Evolutionary conservation across 2,888 invertebrate species (phyloP), one percentile per base, ranked within the genome.

Genomic region (Epiblema foenella): DNA sequence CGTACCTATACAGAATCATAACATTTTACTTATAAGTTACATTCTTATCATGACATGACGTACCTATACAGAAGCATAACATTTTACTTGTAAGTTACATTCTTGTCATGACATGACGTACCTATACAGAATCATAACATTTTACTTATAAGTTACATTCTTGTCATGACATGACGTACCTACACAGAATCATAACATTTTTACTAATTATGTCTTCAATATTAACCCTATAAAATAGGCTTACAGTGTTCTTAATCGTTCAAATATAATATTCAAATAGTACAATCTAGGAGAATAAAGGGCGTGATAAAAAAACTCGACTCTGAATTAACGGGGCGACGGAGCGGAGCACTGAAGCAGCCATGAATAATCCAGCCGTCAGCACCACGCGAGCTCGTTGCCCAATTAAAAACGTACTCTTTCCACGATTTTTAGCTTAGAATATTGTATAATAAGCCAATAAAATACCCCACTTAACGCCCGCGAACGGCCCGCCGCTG

Each of bases 371-470:
- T 89, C 88, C 89, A 79, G 82, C 89, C 90, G 93, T 93, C 93
- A 93, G 83, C 81, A 80, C 86, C 93, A 93, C 89, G 90, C 93
- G 86, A 91, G 88, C 88, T 86, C 85, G 80, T 85, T 85, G 90
- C 90, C 91, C 92, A 93, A 93, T 93, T 93, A 93, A 93, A 93
- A 93, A 90, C 91, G 88, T 91, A 90, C 93, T 93, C 93, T 91
- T 91, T 93, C 90, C 90, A 90, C 90, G 88, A 93, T 91, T 93
- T 93, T 93, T 90, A 93, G 92, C 93, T 93, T 92, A 93, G 93
- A 91, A 92, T 93, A 91, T 93, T 91, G 93, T 90, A 93, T 93
- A 93, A 93, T 93, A 93, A 91, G 90, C 91, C 93, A 87, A 93
- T 93, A 93, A 93, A 93, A 90, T 92, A 93, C 90, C 90, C 90